phyloP scores from a whole-genome alignment of 2,888 invertebrate species.

The Sphaerophoria rueppellii region DNA sequence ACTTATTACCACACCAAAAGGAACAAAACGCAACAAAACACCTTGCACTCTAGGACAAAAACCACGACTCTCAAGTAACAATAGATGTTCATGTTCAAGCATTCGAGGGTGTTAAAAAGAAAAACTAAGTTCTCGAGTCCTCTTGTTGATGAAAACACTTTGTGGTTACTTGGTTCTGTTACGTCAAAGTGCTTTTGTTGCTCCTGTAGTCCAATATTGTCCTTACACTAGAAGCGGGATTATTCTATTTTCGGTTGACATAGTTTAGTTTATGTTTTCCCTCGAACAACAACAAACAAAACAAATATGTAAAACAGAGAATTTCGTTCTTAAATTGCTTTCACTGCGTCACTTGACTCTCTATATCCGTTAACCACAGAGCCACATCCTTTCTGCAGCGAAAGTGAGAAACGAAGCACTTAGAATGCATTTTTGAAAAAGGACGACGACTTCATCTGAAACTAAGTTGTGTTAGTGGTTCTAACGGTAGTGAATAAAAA shows the following conservation, averaged over 20 bases:
- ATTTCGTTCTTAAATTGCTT: slow-evolving; percentile 26
- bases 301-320: slow-evolving; percentile 13
- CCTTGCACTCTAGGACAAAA: slow-evolving; percentile 22
- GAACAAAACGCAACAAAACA: slow-evolving; percentile 38
- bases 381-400: neutral
- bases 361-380: slow-evolving; percentile 15
- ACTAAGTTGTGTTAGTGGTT: neutral
- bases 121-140: slow-evolving; percentile 32
- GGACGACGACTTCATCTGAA: slow-evolving; percentile 4
- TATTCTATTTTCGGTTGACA: slow-evolving; percentile 70
- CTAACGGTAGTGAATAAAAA: neutral
- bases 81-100: slow-evolving; percentile 9
- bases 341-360: slow-evolving; percentile 48
- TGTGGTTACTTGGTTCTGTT: slow-evolving; percentile 7
- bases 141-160: slow-evolving; percentile 17
- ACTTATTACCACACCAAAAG: slow-evolving; percentile 52
- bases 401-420: slow-evolving; percentile 57
- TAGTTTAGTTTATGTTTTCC: slow-evolving; percentile 57
- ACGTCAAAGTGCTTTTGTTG: slow-evolving; percentile 30
- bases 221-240: slow-evolving; percentile 38
- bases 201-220: slow-evolving; percentile 52
- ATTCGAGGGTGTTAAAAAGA: slow-evolving; percentile 44
- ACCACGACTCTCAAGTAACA: slow-evolving; percentile 45
- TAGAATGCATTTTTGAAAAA: slow-evolving; percentile 19
- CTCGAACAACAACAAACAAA: neutral